Base-by-base conservation (phyloP, 2,113 vertebrate species). In the Thunnus thynnus region DNA sequence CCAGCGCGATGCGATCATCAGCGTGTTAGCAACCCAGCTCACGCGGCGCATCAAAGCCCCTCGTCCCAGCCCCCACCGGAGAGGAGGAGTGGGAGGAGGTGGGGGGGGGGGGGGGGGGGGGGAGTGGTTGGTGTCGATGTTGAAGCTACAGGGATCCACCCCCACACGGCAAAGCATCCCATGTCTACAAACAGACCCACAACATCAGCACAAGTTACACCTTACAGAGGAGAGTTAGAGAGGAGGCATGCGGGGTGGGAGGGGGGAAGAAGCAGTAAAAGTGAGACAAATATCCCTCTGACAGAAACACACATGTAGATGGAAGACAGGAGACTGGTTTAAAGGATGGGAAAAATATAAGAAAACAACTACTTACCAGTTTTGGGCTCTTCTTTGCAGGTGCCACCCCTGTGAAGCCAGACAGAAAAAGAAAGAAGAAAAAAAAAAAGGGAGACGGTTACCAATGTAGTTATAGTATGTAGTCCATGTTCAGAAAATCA, bases 311-410 rank as follows among this genome's bases (percentile, higher is more conserved):
- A 58, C 18, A 32, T 61, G 51, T n/a, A 48, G 36, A 78, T 13
- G 18, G 46, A 76, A 20, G 41, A 69, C 18, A 50, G 55, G 20
- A 11, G 30, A 72, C 30, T 9, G 9, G 54, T 8, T 22, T 22
- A 62, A 58, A 54, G 46, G 22, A 52, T 58, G 61, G 32, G 18
- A 55, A 14, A 76, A 47, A 62, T 8, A 4, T 3, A n/a, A 83
- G 14, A 47, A 62, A 85, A 48, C 10, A 75, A 61, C 88, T 93
- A 94, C 97, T 99, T 96, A 99, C 98, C 97, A 98, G 97, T 96
- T 99, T 99, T 72, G 98, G 98, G 95, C 98, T 99, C 96, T 98
- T 99, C 96, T 99, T 99, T 86, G 97, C 96, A 93, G 97, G 96
- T 48, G 96, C 98, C 95, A 98, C 96, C 94, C 97, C 98, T 99